These are phyloP conservation scores for Gila orcuttii DNA, from an alignment of 2,113 vertebrate species.

Conservation along the genomic window DNA sequence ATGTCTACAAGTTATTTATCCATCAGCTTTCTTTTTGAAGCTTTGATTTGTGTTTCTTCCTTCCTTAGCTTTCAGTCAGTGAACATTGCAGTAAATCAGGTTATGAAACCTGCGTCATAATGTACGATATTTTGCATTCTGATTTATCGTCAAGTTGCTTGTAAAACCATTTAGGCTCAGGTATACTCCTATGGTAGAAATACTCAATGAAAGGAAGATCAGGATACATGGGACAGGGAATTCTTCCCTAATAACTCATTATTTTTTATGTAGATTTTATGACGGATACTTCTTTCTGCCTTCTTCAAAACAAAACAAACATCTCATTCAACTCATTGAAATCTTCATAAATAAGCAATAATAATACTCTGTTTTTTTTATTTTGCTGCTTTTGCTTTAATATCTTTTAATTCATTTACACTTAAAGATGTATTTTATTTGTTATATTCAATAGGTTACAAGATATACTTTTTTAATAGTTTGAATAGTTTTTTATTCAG, in stretches of 20 bases:
- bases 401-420: background rate
- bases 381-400: too few relatives aligned
- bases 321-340: background rate
- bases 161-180: slow-evolving; percentile 49
- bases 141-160: slow-evolving; percentile 59
- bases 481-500: background rate
- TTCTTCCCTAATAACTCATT: slow-evolving; percentile 19
- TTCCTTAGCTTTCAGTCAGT: slow-evolving; percentile 50
- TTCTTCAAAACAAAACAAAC: background rate
- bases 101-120: slow-evolving; percentile 60
- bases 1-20: slow-evolving; percentile 52
- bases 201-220: slow-evolving; percentile 38
- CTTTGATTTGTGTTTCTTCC: slow-evolving; percentile 66
- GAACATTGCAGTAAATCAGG: slow-evolving; percentile 60
- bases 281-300: slow-evolving; percentile 1
- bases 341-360: slow-evolving; percentile 1
- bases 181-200: slow-evolving; percentile 24
- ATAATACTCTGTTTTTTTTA: background rate
- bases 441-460: background rate
- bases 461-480: background rate
- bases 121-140: slow-evolving; percentile 44
- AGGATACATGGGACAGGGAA: background rate
- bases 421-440: background rate
- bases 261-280: slow-evolving; percentile 27
- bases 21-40: slow-evolving; percentile 60